Base-by-base conservation (phyloP, 2,888 invertebrate genomes). In the Dexiosoma caninum region DNA sequence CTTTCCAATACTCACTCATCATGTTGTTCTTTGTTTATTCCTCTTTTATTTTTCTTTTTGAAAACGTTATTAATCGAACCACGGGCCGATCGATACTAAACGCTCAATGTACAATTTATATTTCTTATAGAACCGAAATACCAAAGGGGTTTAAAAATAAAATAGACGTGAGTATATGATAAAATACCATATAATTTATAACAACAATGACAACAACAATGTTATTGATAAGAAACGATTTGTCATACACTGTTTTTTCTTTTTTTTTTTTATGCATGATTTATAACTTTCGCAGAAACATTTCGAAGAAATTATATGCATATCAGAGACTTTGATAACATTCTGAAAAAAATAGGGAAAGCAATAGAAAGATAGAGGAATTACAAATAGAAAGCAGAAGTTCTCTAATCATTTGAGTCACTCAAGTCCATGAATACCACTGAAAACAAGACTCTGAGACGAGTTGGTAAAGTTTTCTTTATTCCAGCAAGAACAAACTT, bases 151-250 rank as follows among this genome's bases (percentile, higher is more conserved):
- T 59, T 60, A 16, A 60, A 53, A 44, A 42, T 53, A 51, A 12
- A 51, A 37, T 12, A 4, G 35, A 21, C n/a, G 51, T 12, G 37
- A 51, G 12, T 9, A 7, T 35, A 35, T 21, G 51, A 69, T 67
- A 60, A 76, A 53, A 23, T 30, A 35, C n/a, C n/a, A n/a, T n/a
- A n/a, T n/a, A 35, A 32, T 10, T 16, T 21, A 35, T 16, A 14
- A 6, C 19, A 69, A n/a, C 9, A 59, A n/a, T n/a, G n/a, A 32
- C 40, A 51, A 27, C 67, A 69, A 44, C 16, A 60, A 35, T n/a
- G 42, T n/a, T 14, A 57, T 30, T 27, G 70, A 49, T 78, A 71
- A 57, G 21, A 67, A 49, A 57, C 21, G 21, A 70, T 77, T 77
- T 49, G 76, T 77, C 76, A 77, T 40, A 53, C 44, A 27, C 3